Evolutionary conservation across 1,140 invertebrate species (phyloP), one percentile per base, ranked within the genome.

Genomic region (Trichonephila clavipes): DNA sequence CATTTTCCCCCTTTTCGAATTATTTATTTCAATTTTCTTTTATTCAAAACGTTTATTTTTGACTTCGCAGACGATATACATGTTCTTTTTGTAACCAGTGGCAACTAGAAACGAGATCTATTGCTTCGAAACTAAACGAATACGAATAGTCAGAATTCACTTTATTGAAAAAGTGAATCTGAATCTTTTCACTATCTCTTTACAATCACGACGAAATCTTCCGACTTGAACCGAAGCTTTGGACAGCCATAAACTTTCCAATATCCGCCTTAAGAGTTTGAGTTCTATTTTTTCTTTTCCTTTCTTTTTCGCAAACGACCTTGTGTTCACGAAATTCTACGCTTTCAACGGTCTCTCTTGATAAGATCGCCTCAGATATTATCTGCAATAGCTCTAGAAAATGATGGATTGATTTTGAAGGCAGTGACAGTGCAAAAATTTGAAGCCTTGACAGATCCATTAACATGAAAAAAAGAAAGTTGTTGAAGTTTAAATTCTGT

Each of bases 361-460:
- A 77, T 77, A 77, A 77, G 34, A 77, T 77, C 72, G 28, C 28
- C 14, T 40, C 72, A 40, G 72, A 77, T 77, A 77, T 34, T 77
- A 77, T 77, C 72, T 77, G 72, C 72, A 77, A 77, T 77, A 34
- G 28, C 24, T 28, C 18, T 28, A 34, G 72, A 28, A 77, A 69
- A 40, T 77, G 72, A 77, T 77, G 72, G 72, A 77, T 77, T 77
- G 72, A 77, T 77, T 40, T 40, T 18, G 72, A 77, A 77, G 72
- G 72, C 72, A 77, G 28, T 77, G 72, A 77, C 72, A 77, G 72
- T 12, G 72, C 24, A 24, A 77, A 34, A 34, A 77, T 77, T 34
- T 40, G 72, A 77, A 77, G 28, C 72, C 72, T 77, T 77, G 72
- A 77, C 72, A 77, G 72, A 77, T 40, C 12, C 72, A 77, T 77